These are phyloP conservation scores for Apostichopus japonicus DNA, from an alignment of 35 echinoderm and acorn worm species.

Conservation along the genomic window DNA sequence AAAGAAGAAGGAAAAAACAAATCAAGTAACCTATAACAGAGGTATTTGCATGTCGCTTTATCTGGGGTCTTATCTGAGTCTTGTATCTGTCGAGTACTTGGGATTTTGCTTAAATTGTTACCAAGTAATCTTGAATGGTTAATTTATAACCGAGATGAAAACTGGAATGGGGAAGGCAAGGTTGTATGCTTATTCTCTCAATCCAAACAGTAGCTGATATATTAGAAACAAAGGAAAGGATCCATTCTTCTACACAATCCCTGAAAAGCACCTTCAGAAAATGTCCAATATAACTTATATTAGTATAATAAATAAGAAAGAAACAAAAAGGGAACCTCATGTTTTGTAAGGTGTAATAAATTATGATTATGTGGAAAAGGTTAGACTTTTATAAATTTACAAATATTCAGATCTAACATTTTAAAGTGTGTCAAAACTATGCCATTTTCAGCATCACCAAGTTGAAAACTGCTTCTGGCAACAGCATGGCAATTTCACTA, in stretches of 20 bases:
- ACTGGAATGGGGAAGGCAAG: neutral
- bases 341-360: too few species aligned
- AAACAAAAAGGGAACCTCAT: too few species aligned
- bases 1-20: too few species aligned
- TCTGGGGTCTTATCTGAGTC: constrained; percentile 25
- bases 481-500: too few species aligned
- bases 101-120: constrained; percentile 35
- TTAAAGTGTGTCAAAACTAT: too few species aligned
- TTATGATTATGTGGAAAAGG: too few species aligned
- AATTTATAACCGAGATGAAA: constrained; percentile 36
- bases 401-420: too few species aligned
- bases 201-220: neutral
- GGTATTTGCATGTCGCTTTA: constrained; percentile 47
- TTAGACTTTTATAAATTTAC: too few species aligned
- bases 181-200: neutral
- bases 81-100: constrained; percentile 37
- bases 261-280: neutral
- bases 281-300: neutral
- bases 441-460: too few species aligned
- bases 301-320: too few species aligned
- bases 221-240: neutral
- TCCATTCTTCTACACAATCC: neutral
- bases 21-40: neutral
- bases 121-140: constrained; percentile 24
- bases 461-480: too few species aligned